phyloP scores from a whole-genome alignment of 2,113 vertebrate genomes.

The Lucifuga dentata region DNA sequence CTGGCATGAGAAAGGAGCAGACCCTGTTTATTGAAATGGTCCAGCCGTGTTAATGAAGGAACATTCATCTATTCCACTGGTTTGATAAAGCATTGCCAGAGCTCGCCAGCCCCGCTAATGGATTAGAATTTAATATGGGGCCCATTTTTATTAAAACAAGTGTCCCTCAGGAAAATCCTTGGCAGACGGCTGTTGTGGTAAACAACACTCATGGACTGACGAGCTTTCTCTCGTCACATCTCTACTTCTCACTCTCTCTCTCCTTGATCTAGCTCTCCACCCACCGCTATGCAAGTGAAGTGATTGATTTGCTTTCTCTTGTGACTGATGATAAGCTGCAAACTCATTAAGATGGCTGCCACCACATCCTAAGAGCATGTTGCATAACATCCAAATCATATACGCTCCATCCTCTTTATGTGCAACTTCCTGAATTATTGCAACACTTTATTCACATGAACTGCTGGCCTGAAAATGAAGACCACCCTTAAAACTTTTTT shows the following conservation, averaged over 20 bases:
- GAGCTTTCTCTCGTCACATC: conserved; percentile 56
- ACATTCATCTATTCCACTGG: conserved; percentile 73
- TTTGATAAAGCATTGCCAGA: conserved; percentile 66
- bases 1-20: conserved; percentile 37
- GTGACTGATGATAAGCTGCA: conserved; percentile 77
- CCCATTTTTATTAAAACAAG: conserved; percentile 78
- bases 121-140: conserved; percentile 77
- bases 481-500: conserved; percentile 12
- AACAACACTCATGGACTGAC: conserved; percentile 66
- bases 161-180: conserved; percentile 75
- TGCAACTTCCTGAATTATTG: conserved; percentile 54
- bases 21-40: conserved; percentile 60
- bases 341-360: conserved; percentile 76
- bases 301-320: conserved; percentile 82
- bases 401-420: conserved; percentile 48
- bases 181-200: conserved; percentile 65
- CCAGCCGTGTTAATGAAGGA: conserved; percentile 71
- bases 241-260: conserved; percentile 38
- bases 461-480: conserved; percentile 13
- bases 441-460: conserved; percentile 55
- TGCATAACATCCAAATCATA: conserved; percentile 64
- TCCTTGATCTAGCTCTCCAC: not conserved
- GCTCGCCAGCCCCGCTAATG: conserved; percentile 72
- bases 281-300: conserved; percentile 54
- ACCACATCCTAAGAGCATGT: conserved; percentile 61